These are phyloP conservation scores for Nesoenas mayeri DNA, from an alignment of 2,113 vertebrate species.

Conservation along the genomic window DNA sequence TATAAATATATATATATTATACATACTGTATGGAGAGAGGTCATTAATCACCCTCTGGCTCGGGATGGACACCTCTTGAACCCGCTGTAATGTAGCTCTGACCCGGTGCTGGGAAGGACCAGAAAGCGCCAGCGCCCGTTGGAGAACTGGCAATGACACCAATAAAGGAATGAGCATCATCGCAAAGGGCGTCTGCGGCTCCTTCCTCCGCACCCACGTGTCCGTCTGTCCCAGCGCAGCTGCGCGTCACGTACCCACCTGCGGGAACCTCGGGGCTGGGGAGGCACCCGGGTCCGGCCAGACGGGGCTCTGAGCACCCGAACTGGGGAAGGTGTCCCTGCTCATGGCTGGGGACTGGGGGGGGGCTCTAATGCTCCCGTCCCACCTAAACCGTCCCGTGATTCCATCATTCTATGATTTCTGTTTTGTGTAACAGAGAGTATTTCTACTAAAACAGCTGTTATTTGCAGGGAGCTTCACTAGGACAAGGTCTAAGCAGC, in stretches of 20 bases:
- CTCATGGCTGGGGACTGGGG: too few species aligned
- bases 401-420: rapidly evolving
- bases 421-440: rapidly evolving
- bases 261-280: rapidly evolving
- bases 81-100: slow-evolving; percentile 42
- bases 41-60: slow-evolving; percentile 21
- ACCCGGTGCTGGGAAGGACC: neutral
- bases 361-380: too few species aligned
- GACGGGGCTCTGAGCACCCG: too few species aligned
- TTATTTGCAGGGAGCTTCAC: neutral
- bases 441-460: rapidly evolving
- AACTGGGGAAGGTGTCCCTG: too few species aligned
- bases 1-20: slow-evolving; percentile 78
- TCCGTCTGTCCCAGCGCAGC: neutral
- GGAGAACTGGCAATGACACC: slow-evolving; percentile 33
- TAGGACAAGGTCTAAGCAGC: neutral
- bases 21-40: slow-evolving; percentile 42
- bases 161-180: slow-evolving; percentile 81
- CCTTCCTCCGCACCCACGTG: neutral
- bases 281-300: too few species aligned
- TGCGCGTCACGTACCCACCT: rapidly evolving
- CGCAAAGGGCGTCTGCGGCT: neutral
- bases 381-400: too few species aligned
- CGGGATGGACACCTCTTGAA: slow-evolving; percentile 61
- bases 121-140: slow-evolving; percentile 5